A percentile compares a stretch with the other conserved stretches of the same genome.
These are phyloP conservation scores for Craniophora ligustri DNA, from an alignment of 2,888 invertebrate genomes.

Conservation along the genomic window DNA sequence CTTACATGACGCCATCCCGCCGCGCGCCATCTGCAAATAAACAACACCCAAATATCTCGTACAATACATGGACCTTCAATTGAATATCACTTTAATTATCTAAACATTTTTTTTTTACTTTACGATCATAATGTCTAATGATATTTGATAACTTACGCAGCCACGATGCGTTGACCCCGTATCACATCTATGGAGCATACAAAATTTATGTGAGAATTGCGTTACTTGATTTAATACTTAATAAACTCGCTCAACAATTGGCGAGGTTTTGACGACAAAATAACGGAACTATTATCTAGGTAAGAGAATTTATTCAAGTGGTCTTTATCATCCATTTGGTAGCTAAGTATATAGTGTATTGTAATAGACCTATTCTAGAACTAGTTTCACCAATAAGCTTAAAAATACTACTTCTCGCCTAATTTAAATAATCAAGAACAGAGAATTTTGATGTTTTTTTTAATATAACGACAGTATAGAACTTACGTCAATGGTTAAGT, in stretches of 20 bases:
- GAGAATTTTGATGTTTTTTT: too few species aligned
- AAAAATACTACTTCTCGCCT: background rate
- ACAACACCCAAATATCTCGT: slow-evolving; percentile 51
- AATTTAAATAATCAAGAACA: background rate
- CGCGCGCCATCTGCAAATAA: slow-evolving; percentile 50
- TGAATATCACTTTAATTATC: slow-evolving; percentile 26
- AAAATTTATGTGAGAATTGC: slow-evolving; percentile 34
- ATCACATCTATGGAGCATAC: slow-evolving; percentile 49
- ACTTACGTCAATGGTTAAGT: slow-evolving; percentile 33
- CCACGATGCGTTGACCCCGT: slow-evolving; percentile 45
- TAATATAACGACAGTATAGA: slow-evolving; percentile 9
- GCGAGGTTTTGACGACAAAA: background rate
- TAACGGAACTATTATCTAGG: too few species aligned
- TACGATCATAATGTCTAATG: slow-evolving; percentile 30
- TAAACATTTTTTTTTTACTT: slow-evolving; percentile 36
- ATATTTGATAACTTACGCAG: slow-evolving; percentile 55
- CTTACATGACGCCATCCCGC: slow-evolving; percentile 48
- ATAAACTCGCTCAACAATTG: background rate
- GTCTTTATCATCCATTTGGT: too few species aligned
- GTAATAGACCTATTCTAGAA: too few species aligned
- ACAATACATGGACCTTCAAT: slow-evolving; percentile 45
- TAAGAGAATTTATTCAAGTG: too few species aligned
- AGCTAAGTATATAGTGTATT: background rate
- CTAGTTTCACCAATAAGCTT: background rate
- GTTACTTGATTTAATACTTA: background rate